Conservation (phyloP, 37 sponge, comb jelly and placozoan species). For the Bolinopsis microptera region DNA sequence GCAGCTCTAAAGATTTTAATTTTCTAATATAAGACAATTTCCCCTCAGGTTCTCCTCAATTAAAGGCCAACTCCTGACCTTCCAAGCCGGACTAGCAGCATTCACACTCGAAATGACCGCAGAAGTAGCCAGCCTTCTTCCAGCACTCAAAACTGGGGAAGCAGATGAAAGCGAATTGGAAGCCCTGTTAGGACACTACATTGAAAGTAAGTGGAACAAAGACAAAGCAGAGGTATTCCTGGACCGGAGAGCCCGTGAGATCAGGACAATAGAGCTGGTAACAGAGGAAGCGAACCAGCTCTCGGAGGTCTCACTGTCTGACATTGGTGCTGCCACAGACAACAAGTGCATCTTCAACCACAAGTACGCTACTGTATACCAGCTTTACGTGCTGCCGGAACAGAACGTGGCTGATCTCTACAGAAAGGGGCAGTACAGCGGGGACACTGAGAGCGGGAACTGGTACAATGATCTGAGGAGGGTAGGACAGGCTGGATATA, state of each 20-base stretch:
- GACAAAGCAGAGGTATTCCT: constrained; percentile 43
- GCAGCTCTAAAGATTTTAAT: too few species aligned
- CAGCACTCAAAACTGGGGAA: constrained; percentile 7
- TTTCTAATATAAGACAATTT: too few species aligned
- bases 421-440: background rate
- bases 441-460: background rate
- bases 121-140: background rate
- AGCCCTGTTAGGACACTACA: background rate
- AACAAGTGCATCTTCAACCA: constrained; percentile 59
- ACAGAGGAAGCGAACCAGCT: constrained; percentile 1
- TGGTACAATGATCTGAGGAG: constrained; percentile 39
- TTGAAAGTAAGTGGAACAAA: background rate
- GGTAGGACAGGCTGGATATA: constrained; percentile 13
- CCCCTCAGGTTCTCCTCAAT: constrained; percentile 25
- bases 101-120: background rate
- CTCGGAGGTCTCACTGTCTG: background rate
- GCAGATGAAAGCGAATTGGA: background rate
- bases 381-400: constrained; percentile 34
- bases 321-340: constrained; percentile 23
- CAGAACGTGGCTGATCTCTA: background rate
- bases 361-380: constrained; percentile 57
- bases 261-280: constrained; percentile 29
- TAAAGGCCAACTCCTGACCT: background rate
- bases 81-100: background rate
- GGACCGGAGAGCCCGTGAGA: constrained; percentile 33